These are phyloP conservation scores for Phoenicopterus ruber DNA, from an alignment of 2,113 vertebrate genomes.

Conservation along the genomic window DNA sequence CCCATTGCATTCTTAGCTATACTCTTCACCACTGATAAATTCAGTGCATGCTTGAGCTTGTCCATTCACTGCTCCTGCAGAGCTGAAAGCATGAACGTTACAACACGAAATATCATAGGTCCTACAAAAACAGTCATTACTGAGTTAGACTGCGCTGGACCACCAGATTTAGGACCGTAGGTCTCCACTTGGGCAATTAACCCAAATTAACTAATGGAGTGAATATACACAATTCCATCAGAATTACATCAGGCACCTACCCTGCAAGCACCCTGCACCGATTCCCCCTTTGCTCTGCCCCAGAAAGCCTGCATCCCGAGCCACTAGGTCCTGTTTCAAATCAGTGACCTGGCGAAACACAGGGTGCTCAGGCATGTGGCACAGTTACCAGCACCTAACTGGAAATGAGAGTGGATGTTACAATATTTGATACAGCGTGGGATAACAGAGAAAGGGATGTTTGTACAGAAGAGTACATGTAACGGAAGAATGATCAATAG, in stretches of 20 bases:
- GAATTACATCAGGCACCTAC: neutral
- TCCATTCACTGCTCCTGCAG: neutral
- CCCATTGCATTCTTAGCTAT: neutral
- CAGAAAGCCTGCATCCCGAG: neutral
- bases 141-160: neutral
- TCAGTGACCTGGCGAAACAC: neutral
- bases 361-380: neutral
- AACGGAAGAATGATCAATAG: neutral
- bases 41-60: neutral
- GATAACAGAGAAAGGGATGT: neutral
- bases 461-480: neutral
- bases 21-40: neutral
- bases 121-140: neutral
- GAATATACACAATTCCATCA: neutral
- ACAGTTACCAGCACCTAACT: neutral
- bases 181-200: neutral
- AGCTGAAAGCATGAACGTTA: neutral
- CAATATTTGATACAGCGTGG: neutral
- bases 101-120: neutral
- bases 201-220: neutral
- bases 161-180: neutral
- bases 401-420: neutral
- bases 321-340: neutral
- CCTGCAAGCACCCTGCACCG: neutral
- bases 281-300: neutral